Evolutionary conservation across 2,797 vertebrate genomes (phyloP), one percentile per base, ranked within the genome.

Genomic region (Pampus argenteus): DNA sequence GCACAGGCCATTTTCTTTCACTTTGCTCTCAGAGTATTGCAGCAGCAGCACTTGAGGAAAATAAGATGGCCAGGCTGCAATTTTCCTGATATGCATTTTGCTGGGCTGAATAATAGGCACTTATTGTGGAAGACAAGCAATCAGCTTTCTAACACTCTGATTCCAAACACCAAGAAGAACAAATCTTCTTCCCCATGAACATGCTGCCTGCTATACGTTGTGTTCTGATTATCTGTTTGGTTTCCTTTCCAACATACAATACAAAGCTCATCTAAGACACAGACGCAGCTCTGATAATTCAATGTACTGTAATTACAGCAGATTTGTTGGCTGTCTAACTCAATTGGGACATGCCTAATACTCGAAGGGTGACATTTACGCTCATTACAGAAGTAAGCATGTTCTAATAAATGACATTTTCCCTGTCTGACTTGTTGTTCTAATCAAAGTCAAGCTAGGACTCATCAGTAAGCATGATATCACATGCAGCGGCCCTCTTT

Each of bases 81-180:
- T 85, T 82, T 88, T 66, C 73, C 68, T 76, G 56, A 82, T 81
- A 85, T 84, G 78, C 81, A 82, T 90, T 85, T 86, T 77, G 78
- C 83, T 70, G 47, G 59, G 45, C 49, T 82, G 71, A 81, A 89
- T 77, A 85, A 89, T 74, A 58, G 66, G 67, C 76, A 80, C 65
- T 79, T 79, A 67, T 48, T 66, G 59, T 51, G 49, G 36, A 69
- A 86, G 71, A 77, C 66, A 76, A 65, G 65, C 52, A 83, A 79
- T 87, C 71, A 79, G 75, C 59, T 74, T 69, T 61, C 83, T 74
- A 52, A 82, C 1, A 25, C 31, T 47, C 61, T 31, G 42, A 59
- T 63, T 68, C 28, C 36, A 52, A 34, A 66, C 0, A 40, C 22
- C 28, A 57, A 72, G 63, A 56, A 62, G n/a, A 49, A 17, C 10